phyloP scores from a whole-genome alignment of 2,888 invertebrate genomes.

The Lagria hirta region DNA sequence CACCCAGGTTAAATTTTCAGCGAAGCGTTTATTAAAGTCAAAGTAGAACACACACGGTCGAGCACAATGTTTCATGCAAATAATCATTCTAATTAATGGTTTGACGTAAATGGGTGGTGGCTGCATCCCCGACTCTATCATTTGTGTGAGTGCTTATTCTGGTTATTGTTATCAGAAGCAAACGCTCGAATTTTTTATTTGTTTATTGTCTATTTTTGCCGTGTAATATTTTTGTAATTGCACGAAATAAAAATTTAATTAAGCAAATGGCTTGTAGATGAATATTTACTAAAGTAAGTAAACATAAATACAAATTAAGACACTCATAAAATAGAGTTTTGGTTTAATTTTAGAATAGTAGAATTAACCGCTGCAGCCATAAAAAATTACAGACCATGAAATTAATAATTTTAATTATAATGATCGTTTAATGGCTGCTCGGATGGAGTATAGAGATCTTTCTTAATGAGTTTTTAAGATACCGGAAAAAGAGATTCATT shows the following conservation, averaged over 20 bases:
- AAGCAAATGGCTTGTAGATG: constrained; percentile 10
- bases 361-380: not conserved
- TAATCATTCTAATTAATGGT: constrained; percentile 23
- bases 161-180: constrained; percentile 18
- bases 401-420: constrained; percentile 10
- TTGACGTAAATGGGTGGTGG: constrained; percentile 11
- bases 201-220: constrained; percentile 7
- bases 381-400: constrained; percentile 5
- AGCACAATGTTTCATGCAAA: constrained; percentile 16
- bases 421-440: constrained; percentile 1
- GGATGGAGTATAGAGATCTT: constrained; percentile 1
- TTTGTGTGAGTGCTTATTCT: constrained; percentile 24
- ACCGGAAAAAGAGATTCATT: not conserved
- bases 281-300: constrained; percentile 12
- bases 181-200: constrained; percentile 11
- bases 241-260: constrained; percentile 9
- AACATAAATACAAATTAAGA: constrained; percentile 13
- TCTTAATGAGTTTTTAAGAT: too few species aligned
- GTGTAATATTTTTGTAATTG: constrained; percentile 14
- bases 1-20: constrained; percentile 3
- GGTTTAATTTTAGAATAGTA: constrained; percentile 2
- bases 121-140: constrained; percentile 13
- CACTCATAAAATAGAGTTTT: constrained; percentile 1
- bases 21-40: not conserved
- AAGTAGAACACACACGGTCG: constrained; percentile 1